These are phyloP conservation scores for Excalfactoria chinensis DNA, from an alignment of 2,113 vertebrate species.

Conservation along the genomic window DNA sequence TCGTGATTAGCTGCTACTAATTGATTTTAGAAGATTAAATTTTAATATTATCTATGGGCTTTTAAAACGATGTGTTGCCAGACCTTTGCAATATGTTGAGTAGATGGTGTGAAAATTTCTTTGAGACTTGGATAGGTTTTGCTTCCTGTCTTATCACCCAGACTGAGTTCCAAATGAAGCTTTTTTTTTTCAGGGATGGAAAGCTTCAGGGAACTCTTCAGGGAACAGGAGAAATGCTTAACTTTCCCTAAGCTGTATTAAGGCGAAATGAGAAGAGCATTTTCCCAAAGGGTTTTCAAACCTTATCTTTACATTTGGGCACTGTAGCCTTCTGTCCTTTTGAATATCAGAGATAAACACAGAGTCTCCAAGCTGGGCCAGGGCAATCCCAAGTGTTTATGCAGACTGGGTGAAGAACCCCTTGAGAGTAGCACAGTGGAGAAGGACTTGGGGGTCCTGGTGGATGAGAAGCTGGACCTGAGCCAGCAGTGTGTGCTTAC, in stretches of 20 bases:
- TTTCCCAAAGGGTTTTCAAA: not conserved
- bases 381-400: no score
- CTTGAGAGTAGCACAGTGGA: no score
- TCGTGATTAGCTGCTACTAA: slow-evolving; percentile 9
- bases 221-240: slow-evolving; percentile 15
- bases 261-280: not conserved
- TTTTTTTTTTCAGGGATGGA: slow-evolving; percentile 2
- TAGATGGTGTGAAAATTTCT: not conserved
- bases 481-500: no score
- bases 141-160: not conserved
- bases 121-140: not conserved
- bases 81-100: not conserved
- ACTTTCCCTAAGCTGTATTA: not conserved
- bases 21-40: not conserved
- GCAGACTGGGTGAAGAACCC: no score
- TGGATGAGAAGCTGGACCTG: no score
- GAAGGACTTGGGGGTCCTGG: no score
- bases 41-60: not conserved
- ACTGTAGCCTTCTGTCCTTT: not conserved
- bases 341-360: not conserved
- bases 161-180: not conserved
- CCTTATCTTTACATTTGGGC: not conserved
- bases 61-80: not conserved
- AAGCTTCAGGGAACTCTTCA: slow-evolving; percentile 7
- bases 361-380: not conserved